Base-by-base conservation (phyloP, 2,797 vertebrate species). In the Enteromius fasciolatus region DNA sequence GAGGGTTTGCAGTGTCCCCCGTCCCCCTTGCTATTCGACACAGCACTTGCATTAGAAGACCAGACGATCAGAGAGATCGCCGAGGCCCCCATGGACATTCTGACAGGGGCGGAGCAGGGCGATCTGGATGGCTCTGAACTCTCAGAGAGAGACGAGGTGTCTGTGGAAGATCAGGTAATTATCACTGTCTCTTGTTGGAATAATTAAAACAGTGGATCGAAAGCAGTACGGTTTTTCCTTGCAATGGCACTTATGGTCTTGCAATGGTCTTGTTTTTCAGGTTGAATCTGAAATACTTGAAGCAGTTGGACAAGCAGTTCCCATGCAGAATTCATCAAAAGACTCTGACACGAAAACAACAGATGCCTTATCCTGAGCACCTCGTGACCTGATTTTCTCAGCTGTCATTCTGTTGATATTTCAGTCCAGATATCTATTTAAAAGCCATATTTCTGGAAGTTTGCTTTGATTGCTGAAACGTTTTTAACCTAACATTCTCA, bases 21-120 rank as follows among this genome's bases (percentile, higher is more conserved):
- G 0, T 99, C 97, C 44, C 98, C 97, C 0, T 92, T 99, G 70
- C 96, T 98, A 88, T 98, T 98, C 20, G 97, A 99, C 83, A 97
- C 97, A 0, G 96, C 97, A 0, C 87, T 96, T 33, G 94, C 93
- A 20, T 91, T 97, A 72, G 96, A 96, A 88, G 96, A 97, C 78
- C 96, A 95, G 59, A 94, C 96, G 67, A 93, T 97, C 75, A 91
- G 93, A 81, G 97, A 96, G 52, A 93, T 97, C 17, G 94, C 96
- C 0, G 96, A 97, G 88, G 93, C 94, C 8, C 93, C 97, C 1
- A 94, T 97, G 90, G 95, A 97, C 91, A 95, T 97, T 48, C 91
- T 96, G 86, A 95, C 95, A 0, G 94, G 94, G 84, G 95, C 94
- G 59, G 95, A 95, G 78, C 89, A 92, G 2, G 61, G 84, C 0